Percentiles rank a stretch among this genome's conserved stretches.
These are phyloP conservation scores for Triplophysa tibetana DNA, from an alignment of 2,113 vertebrate species.

Conservation along the genomic window DNA sequence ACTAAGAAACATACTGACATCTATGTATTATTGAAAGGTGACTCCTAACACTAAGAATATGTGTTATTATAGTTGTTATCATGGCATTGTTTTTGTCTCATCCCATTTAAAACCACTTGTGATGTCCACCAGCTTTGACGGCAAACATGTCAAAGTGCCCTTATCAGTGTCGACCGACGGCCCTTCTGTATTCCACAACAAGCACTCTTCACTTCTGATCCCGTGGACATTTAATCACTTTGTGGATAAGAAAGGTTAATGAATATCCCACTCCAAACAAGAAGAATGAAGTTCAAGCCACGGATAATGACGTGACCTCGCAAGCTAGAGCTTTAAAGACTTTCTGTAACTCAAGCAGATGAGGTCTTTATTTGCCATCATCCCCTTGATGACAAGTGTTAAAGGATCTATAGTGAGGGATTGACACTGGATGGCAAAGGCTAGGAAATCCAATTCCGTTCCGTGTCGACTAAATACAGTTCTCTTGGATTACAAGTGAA, in stretches of 20 bases:
- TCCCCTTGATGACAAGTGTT: neutral
- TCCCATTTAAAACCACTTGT: neutral
- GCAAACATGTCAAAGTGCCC: constrained; percentile 41
- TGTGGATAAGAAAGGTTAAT: constrained; percentile 10
- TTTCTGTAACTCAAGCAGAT: constrained; percentile 2
- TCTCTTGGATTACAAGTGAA: too few species aligned
- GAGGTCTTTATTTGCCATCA: constrained; percentile 1
- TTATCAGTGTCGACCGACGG: constrained; percentile 24
- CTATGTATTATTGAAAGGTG: too few species aligned
- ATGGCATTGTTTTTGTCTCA: neutral
- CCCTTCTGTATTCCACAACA: neutral
- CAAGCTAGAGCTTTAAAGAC: neutral
- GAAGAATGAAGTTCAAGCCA: constrained; percentile 34
- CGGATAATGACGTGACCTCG: constrained; percentile 38
- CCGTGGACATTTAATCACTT: constrained; percentile 46
- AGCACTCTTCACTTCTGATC: constrained; percentile 22
- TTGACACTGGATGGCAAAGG: neutral
- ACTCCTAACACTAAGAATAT: too few species aligned
- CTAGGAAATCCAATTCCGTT: neutral
- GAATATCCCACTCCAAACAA: constrained; percentile 38
- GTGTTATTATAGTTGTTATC: neutral
- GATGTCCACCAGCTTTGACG: constrained; percentile 20
- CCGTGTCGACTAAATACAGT: too few species aligned
- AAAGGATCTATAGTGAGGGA: too few species aligned
- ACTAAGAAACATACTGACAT: too few species aligned